These are phyloP conservation scores for Zeuzera pyrina DNA, from an alignment of 2,888 invertebrate species.

Conservation along the genomic window DNA sequence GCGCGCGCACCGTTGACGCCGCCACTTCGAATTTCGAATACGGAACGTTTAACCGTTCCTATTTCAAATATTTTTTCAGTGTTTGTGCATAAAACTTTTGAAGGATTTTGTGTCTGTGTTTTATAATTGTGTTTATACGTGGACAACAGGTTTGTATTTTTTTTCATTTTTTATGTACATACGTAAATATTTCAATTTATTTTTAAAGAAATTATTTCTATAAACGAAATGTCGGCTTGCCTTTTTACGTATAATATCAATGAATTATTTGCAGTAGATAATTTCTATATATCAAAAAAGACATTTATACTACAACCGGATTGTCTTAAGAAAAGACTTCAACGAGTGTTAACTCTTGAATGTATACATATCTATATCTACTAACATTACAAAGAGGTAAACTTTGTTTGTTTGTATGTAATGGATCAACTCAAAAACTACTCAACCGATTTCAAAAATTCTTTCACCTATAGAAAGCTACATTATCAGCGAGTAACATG, in stretches of 20 bases:
- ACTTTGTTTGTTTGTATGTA: too few species aligned
- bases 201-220: not conserved
- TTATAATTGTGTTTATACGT: conserved; percentile 26
- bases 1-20: conserved; percentile 62
- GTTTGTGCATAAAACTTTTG: conserved; percentile 52
- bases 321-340: conserved; percentile 49
- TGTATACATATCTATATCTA: too few species aligned
- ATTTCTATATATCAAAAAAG: not conserved
- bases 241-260: too few species aligned
- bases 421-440: too few species aligned
- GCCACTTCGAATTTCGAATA: conserved; percentile 49
- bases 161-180: conserved; percentile 5
- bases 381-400: too few species aligned
- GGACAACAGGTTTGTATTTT: conserved; percentile 38
- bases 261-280: too few species aligned
- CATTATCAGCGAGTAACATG: too few species aligned
- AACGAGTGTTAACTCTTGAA: conserved; percentile 42
- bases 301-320: not conserved
- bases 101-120: conserved; percentile 62
- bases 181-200: not conserved
- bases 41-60: conserved; percentile 43
- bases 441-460: too few species aligned
- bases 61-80: conserved; percentile 41
- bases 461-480: too few species aligned
- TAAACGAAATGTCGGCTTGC: too few species aligned